Evolutionary conservation across 2,888 invertebrate genomes (phyloP).

Genomic region (Caenorhabditis imperialis): DNA sequence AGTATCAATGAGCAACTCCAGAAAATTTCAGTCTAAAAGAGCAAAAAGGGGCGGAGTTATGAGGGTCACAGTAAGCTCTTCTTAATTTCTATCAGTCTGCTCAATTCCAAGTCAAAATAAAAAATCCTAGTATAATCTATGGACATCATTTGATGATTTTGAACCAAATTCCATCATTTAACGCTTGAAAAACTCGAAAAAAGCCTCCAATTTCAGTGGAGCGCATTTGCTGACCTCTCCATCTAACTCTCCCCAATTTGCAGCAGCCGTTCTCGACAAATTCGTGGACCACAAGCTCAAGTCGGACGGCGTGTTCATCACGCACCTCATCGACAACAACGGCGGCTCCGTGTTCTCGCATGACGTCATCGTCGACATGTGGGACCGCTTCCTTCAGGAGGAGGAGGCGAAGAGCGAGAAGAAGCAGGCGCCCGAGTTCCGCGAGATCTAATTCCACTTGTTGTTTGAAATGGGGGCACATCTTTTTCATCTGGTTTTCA

Average conservation of each 20-base stretch:
- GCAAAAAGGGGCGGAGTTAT: too few species aligned
- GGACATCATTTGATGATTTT: too few species aligned
- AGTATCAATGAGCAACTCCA: too few species aligned
- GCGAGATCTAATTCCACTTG: slow-evolving; percentile 17
- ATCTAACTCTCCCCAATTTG: too few species aligned
- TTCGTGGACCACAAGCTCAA: slow-evolving; percentile 70
- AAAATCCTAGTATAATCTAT: too few species aligned
- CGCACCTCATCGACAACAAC: slow-evolving; percentile 74
- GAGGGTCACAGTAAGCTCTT: too few species aligned
- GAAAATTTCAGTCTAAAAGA: too few species aligned
- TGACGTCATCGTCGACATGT: slow-evolving; percentile 73
- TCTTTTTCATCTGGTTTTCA: background rate
- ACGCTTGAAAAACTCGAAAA: too few species aligned
- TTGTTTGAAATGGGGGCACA: background rate
- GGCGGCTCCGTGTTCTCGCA: slow-evolving; percentile 77
- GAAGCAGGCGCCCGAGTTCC: slow-evolving; percentile 49
- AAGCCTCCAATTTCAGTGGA: background rate
- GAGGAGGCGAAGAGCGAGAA: slow-evolving; percentile 38
- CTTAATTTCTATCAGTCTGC: too few species aligned
- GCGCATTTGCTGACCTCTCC: too few species aligned
- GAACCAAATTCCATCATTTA: too few species aligned
- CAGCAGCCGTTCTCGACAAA: slow-evolving; percentile 63
- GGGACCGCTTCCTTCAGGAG: slow-evolving; percentile 71
- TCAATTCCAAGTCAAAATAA: too few species aligned
- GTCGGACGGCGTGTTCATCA: slow-evolving; percentile 75